Percentiles rank a stretch among this genome's conserved stretches.
Conservation (phyloP, 2,888 invertebrate species). For the Palloptera scutellata region DNA sequence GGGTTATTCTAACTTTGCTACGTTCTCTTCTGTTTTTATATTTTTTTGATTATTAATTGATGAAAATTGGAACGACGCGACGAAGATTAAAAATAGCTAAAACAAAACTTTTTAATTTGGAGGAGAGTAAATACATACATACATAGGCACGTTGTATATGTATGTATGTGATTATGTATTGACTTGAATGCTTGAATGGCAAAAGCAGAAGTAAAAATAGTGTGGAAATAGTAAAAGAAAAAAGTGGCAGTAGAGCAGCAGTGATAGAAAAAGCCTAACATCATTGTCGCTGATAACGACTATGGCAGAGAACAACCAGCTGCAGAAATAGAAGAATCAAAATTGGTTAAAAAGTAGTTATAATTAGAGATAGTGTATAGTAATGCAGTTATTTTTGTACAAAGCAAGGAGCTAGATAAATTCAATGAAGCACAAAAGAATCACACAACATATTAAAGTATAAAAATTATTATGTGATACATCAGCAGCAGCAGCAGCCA, state of each 20-base stretch:
- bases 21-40: background rate
- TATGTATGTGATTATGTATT: background rate
- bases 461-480: background rate
- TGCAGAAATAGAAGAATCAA: too few species aligned
- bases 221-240: background rate
- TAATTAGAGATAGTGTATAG: background rate
- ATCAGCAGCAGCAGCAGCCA: background rate
- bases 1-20: too few species aligned
- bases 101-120: too few species aligned
- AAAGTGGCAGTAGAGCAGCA: too few species aligned
- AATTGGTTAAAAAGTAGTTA: slow-evolving; percentile 10
- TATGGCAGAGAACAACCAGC: too few species aligned
- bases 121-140: slow-evolving; percentile 1
- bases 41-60: background rate
- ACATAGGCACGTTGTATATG: background rate
- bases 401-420: too few species aligned
- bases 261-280: too few species aligned
- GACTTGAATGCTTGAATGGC: background rate
- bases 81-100: background rate
- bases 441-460: background rate
- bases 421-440: background rate
- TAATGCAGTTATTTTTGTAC: too few species aligned
- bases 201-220: slow-evolving; percentile 6
- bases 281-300: too few species aligned
- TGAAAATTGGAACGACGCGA: background rate